Percentiles rank a stretch among this genome's conserved stretches.
Conservation (phyloP, 2,888 invertebrate genomes). For the Antitype chi region DNA sequence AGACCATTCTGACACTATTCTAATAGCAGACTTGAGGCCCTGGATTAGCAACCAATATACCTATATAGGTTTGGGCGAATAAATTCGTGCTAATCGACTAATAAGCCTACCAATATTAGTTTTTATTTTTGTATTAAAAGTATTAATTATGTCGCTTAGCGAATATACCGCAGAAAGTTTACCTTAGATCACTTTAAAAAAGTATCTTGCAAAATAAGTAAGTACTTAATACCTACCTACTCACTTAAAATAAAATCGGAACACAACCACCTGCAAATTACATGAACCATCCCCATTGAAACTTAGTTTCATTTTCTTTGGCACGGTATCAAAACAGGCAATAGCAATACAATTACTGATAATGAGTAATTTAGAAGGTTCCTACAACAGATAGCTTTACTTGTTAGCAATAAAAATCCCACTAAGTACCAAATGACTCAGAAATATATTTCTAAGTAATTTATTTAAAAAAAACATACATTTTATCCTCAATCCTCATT, state of each 20-base stretch:
- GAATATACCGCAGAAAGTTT: neutral
- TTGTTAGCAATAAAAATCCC: slow-evolving; percentile 45
- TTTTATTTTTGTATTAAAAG: neutral
- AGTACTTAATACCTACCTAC: neutral
- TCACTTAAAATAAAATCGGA: slow-evolving; percentile 11
- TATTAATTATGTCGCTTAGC: neutral
- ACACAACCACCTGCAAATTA: slow-evolving; percentile 31
- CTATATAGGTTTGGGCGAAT: no score
- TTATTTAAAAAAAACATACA: no score
- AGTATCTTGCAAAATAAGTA: neutral
- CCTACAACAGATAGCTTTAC: slow-evolving; percentile 34
- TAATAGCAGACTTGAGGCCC: no score
- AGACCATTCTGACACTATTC: no score
- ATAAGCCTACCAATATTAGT: neutral
- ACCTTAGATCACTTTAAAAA: neutral
- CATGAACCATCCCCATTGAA: slow-evolving; percentile 13
- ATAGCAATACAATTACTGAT: slow-evolving; percentile 51
- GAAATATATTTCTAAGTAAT: no score
- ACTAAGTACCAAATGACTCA: slow-evolving; percentile 28
- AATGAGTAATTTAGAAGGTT: slow-evolving; percentile 49
- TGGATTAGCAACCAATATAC: no score
- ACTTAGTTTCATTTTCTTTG: slow-evolving; percentile 47
- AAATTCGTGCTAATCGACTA: no score
- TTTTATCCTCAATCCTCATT: slow-evolving; percentile 39
- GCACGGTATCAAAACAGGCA: slow-evolving; percentile 50